A percentile compares a stretch with the other conserved stretches of the same genome.
Conservation (phyloP, 2,888 invertebrate genomes). For the Xestia sexstrigata region DNA sequence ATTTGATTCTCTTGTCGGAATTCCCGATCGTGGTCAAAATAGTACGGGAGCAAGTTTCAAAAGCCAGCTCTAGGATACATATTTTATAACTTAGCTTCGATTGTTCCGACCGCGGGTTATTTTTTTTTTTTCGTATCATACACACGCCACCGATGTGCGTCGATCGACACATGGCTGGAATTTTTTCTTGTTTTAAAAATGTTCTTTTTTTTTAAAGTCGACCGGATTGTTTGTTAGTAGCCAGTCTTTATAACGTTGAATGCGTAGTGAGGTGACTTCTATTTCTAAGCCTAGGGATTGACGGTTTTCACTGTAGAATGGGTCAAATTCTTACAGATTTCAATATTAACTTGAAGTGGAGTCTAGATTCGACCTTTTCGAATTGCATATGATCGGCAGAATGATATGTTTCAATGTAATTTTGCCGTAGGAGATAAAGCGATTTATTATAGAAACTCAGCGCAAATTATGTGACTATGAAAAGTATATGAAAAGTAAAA, state of each 20-base stretch:
- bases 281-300: conserved; percentile 35
- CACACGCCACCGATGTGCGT: conserved; percentile 83
- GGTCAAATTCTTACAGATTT: neutral
- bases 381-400: neutral
- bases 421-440: neutral
- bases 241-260: conserved; percentile 71
- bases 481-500: conserved; percentile 9
- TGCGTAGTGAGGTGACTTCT: conserved; percentile 54
- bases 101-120: conserved; percentile 86
- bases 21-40: conserved; percentile 88
- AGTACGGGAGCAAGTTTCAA: conserved; percentile 86
- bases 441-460: neutral
- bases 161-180: conserved; percentile 84
- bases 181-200: conserved; percentile 75
- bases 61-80: conserved; percentile 87
- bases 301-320: conserved; percentile 6
- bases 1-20: conserved; percentile 81
- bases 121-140: conserved; percentile 80
- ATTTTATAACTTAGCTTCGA: conserved; percentile 90
- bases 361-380: neutral
- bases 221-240: conserved; percentile 82
- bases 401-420: neutral
- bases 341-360: neutral
- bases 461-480: neutral
- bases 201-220: conserved; percentile 77